These are phyloP conservation scores for Mesorhabditis spiculigera DNA, from an alignment of 2,888 invertebrate genomes.

Conservation along the genomic window DNA sequence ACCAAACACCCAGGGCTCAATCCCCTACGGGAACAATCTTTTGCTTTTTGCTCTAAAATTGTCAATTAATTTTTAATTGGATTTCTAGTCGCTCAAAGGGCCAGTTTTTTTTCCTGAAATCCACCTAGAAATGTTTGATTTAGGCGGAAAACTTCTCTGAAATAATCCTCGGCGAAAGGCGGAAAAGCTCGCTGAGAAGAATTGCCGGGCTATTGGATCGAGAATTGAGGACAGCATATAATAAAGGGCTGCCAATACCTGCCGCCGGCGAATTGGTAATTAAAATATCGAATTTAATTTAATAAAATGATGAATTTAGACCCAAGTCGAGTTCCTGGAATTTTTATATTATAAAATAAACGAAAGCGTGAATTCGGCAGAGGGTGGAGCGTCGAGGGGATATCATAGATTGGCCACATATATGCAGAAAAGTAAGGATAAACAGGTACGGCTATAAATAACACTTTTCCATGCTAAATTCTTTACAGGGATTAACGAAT, in stretches of 20 bases:
- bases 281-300: not conserved
- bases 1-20: too few relatives aligned
- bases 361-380: conserved; percentile 30
- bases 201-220: conserved; percentile 24
- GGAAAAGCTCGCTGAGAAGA: conserved; percentile 27
- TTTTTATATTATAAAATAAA: conserved; percentile 40
- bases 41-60: too few relatives aligned
- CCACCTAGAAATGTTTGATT: not conserved
- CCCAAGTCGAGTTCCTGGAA: conserved; percentile 38
- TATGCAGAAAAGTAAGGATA: conserved; percentile 39
- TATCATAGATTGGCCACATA: conserved; percentile 33
- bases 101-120: too few relatives aligned
- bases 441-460: conserved; percentile 23
- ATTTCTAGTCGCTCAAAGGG: too few relatives aligned
- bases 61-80: too few relatives aligned
- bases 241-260: conserved; percentile 24
- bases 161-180: conserved; percentile 31
- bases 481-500: conserved; percentile 34
- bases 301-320: conserved; percentile 19
- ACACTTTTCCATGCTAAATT: not conserved
- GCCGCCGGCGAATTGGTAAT: not conserved
- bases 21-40: too few relatives aligned
- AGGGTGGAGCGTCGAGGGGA: conserved; percentile 28
- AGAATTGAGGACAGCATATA: conserved; percentile 32
- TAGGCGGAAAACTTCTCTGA: conserved; percentile 44